phyloP scores from a whole-genome alignment of 2,797 vertebrate species.

The Trachurus trachurus region DNA sequence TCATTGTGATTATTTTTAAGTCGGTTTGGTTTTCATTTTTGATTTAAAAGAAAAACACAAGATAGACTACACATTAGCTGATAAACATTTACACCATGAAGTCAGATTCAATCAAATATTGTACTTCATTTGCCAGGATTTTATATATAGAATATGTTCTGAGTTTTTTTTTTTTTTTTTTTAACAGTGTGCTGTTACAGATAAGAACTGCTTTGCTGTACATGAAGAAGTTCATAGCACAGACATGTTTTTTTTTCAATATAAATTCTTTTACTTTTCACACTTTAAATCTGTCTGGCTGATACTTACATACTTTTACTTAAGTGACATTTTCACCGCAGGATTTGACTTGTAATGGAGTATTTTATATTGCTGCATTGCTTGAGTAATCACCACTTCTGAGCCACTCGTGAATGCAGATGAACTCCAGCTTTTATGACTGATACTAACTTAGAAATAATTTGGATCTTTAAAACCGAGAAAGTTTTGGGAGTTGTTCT shows the following conservation, averaged over 20 bases:
- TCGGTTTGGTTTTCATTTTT: background rate
- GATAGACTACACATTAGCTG: background rate
- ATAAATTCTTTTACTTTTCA: background rate
- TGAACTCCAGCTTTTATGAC: constrained; percentile 5
- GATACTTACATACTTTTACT: background rate
- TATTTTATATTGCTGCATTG: background rate
- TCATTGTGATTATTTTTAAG: constrained; percentile 5
- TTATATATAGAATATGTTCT: background rate
- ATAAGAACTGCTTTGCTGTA: background rate
- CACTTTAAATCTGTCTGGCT: background rate
- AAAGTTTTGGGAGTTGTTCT: constrained; percentile 19
- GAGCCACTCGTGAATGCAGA: background rate
- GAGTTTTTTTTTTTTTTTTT: background rate
- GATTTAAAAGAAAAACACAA: background rate
- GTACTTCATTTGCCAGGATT: background rate
- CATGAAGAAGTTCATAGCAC: background rate
- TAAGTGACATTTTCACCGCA: constrained; percentile 1
- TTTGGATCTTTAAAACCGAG: constrained; percentile 23
- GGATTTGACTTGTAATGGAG: background rate
- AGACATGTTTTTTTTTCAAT: background rate
- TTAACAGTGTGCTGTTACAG: background rate
- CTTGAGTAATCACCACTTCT: background rate
- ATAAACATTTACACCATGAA: background rate
- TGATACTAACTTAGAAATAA: background rate
- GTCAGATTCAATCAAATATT: background rate